These are phyloP conservation scores for Chelmon rostratus DNA, from an alignment of 2,797 vertebrate genomes.

Conservation along the genomic window DNA sequence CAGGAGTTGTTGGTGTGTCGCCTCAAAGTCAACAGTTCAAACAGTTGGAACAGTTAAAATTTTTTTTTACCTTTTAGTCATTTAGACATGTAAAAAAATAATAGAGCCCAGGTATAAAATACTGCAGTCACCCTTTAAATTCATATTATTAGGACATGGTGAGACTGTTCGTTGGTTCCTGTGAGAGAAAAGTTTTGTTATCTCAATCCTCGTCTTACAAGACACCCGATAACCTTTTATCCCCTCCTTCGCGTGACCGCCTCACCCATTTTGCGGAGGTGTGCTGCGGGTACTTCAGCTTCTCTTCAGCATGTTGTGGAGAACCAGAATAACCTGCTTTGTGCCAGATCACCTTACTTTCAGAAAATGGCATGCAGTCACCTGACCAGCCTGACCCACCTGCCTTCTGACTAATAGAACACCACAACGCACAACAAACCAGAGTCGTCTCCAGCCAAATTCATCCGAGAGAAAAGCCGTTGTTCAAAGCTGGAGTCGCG, in stretches of 20 bases:
- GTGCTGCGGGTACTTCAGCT: conserved; percentile 29
- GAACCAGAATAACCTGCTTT: conserved; percentile 79
- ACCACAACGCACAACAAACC: not conserved
- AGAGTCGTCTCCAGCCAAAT: conserved; percentile 14
- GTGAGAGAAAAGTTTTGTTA: conserved; percentile 17
- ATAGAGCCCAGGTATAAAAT: no score
- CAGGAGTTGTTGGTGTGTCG: no score
- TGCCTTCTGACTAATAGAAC: conserved; percentile 11
- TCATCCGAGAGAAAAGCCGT: conserved; percentile 17
- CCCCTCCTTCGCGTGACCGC: not conserved
- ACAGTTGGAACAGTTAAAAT: no score
- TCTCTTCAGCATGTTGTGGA: not conserved
- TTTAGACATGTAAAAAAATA: no score
- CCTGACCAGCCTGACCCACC: conserved; percentile 22
- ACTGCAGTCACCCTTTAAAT: no score
- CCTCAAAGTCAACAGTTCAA: no score
- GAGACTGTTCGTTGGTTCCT: not conserved
- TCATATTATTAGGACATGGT: no score
- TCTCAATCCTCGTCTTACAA: conserved; percentile 32
- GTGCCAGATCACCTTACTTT: conserved; percentile 53
- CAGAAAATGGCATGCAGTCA: conserved; percentile 16
- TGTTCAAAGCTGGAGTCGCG: conserved; percentile 6
- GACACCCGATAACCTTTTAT: conserved; percentile 63
- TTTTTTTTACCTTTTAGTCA: no score
- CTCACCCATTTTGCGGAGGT: conserved; percentile 40